phyloP scores from a whole-genome alignment of 2,113 vertebrate genomes.

The Grammatotria lemairii region DNA sequence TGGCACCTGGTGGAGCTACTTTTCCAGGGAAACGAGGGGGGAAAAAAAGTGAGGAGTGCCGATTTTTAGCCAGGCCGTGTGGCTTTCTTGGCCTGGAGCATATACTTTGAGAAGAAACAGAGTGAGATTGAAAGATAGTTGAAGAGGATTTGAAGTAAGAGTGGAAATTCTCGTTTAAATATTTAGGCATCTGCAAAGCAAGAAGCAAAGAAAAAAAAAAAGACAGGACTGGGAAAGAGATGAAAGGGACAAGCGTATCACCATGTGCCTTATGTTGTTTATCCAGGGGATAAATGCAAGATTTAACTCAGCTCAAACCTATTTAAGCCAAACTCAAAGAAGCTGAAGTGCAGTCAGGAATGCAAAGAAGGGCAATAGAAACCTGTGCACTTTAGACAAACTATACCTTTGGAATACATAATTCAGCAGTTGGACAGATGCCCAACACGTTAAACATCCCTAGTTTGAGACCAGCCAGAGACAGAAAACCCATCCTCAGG shows the following conservation, averaged over 20 bases:
- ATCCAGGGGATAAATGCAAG: slow-evolving; percentile 26
- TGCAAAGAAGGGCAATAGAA: background rate
- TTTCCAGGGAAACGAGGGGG: background rate
- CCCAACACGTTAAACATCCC: background rate
- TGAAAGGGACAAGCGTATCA: slow-evolving; percentile 21
- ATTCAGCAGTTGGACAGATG: background rate
- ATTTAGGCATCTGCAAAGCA: slow-evolving; percentile 34
- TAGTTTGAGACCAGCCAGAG: background rate
- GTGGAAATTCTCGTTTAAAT: slow-evolving; percentile 24
- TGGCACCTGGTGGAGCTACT: slow-evolving; percentile 14
- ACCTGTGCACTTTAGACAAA: background rate
- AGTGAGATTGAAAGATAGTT: slow-evolving; percentile 20
- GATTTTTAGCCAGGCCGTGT: slow-evolving; percentile 7
- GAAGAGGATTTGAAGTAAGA: slow-evolving; percentile 11
- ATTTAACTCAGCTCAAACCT: slow-evolving; percentile 3
- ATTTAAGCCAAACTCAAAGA: background rate
- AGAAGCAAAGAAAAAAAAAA: background rate
- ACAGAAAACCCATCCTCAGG: background rate
- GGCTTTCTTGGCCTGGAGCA: slow-evolving; percentile 9
- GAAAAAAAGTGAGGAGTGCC: background rate
- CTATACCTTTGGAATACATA: background rate
- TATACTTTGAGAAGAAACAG: slow-evolving; percentile 7
- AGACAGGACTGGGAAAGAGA: slow-evolving; percentile 3
- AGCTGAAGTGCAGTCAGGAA: background rate
- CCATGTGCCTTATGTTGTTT: slow-evolving; percentile 18